phyloP scores from a whole-genome alignment of 1,140 invertebrate genomes.

The Gryllus bimaculatus region DNA sequence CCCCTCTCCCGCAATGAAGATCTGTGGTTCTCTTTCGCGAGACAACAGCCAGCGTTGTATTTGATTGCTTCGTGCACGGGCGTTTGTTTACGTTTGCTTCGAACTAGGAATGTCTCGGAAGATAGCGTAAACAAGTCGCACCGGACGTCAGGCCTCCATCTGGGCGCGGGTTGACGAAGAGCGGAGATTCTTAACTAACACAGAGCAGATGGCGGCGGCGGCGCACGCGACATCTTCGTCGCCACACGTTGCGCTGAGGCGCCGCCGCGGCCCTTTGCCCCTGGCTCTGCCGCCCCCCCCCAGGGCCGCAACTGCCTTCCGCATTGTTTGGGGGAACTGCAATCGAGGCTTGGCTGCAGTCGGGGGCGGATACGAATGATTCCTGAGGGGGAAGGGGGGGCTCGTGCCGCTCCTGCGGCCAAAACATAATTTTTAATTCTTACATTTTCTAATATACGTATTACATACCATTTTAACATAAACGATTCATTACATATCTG shows the following conservation, averaged over 20 bases:
- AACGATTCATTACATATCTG: no score
- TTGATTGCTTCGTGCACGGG: neutral
- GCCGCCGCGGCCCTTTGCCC: no score
- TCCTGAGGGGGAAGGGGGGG: no score
- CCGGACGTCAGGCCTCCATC: neutral
- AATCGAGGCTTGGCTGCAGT: no score
- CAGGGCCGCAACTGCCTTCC: no score
- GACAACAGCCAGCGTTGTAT: neutral
- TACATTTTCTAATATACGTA: no score
- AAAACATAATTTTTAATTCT: no score
- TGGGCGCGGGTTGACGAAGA: constrained; percentile 1
- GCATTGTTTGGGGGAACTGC: no score
- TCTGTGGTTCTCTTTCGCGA: neutral
- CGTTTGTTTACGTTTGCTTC: neutral
- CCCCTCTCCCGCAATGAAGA: neutral
- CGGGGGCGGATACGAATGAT: no score
- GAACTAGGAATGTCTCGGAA: neutral
- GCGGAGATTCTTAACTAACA: neutral
- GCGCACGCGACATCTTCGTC: neutral
- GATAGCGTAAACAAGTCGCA: neutral
- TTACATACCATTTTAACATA: no score
- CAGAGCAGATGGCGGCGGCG: neutral
- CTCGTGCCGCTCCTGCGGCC: no score
- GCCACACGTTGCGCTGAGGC: neutral
- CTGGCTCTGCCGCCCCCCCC: no score